Conservation (phyloP, 1,140 invertebrate species). For the Scaptomyza montana region DNA sequence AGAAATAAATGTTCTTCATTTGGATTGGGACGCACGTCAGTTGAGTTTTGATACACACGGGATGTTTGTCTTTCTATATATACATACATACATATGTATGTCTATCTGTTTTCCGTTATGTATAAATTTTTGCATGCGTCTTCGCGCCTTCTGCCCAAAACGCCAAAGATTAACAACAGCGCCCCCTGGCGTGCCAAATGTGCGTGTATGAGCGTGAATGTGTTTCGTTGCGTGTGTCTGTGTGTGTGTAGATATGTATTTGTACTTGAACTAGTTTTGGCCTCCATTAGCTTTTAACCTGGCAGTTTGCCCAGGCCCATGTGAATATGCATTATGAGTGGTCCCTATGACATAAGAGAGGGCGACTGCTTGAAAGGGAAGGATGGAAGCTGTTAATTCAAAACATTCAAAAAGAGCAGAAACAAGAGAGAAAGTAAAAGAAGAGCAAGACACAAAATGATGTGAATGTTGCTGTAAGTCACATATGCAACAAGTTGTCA, state of each 20-base stretch:
- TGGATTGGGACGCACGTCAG: constrained; percentile 16
- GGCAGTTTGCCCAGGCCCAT: constrained; percentile 61
- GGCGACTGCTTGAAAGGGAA: background rate
- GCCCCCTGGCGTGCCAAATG: constrained; percentile 46
- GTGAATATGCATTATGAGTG: constrained; percentile 36
- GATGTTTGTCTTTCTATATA: no score
- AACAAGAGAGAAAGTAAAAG: constrained; percentile 6
- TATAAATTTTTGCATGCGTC: constrained; percentile 5
- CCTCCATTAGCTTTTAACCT: constrained; percentile 55
- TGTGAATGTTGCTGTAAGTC: background rate
- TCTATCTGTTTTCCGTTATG: background rate
- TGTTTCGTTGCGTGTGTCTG: constrained; percentile 9
- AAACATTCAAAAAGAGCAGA: constrained; percentile 8
- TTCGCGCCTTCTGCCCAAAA: constrained; percentile 11
- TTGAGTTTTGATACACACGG: constrained; percentile 13
- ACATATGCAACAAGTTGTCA: constrained; percentile 43
- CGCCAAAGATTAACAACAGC: constrained; percentile 18
- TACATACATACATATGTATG: background rate
- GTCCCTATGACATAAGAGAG: background rate
- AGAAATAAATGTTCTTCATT: background rate
- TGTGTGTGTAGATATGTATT: constrained; percentile 24
- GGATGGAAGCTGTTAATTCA: constrained; percentile 27
- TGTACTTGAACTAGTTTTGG: constrained; percentile 74
- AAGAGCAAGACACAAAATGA: background rate
- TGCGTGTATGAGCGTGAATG: constrained; percentile 15